These are phyloP conservation scores for Ceyx erithaca DNA, from an alignment of 2,797 vertebrate species.

Conservation along the genomic window DNA sequence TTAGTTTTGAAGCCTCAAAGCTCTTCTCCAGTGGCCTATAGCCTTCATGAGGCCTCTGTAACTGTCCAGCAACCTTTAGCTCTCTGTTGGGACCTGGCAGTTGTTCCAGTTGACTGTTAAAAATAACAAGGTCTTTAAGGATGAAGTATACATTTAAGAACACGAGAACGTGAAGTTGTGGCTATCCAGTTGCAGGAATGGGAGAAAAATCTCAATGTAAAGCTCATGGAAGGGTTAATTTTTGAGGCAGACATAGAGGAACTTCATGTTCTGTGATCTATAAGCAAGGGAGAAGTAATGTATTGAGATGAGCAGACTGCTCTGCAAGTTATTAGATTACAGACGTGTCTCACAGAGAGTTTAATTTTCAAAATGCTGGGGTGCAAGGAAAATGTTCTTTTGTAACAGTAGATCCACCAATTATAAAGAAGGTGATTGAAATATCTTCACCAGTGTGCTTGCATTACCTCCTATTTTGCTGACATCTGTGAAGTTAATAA, in stretches of 20 bases:
- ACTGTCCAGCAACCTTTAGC: conserved; percentile 1
- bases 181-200: background rate
- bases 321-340: background rate
- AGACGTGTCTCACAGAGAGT: background rate
- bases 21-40: background rate
- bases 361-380: background rate
- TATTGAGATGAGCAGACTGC: background rate
- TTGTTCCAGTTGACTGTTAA: background rate
- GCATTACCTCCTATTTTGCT: background rate
- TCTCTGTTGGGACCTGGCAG: background rate
- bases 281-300: background rate
- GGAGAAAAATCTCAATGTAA: background rate
- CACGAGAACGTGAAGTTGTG: background rate
- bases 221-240: background rate
- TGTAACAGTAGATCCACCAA: background rate
- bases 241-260: background rate
- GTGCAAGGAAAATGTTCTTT: background rate
- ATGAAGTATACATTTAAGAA: background rate
- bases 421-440: background rate
- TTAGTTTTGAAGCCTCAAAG: conserved; percentile 23
- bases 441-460: background rate
- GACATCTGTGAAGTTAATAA: background rate
- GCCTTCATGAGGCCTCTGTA: background rate
- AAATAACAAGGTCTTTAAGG: background rate
- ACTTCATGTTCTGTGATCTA: background rate